Percentiles rank a stretch among this genome's conserved stretches.
These are phyloP conservation scores for Andrena bicolor DNA, from an alignment of 2,888 invertebrate genomes.

Conservation along the genomic window DNA sequence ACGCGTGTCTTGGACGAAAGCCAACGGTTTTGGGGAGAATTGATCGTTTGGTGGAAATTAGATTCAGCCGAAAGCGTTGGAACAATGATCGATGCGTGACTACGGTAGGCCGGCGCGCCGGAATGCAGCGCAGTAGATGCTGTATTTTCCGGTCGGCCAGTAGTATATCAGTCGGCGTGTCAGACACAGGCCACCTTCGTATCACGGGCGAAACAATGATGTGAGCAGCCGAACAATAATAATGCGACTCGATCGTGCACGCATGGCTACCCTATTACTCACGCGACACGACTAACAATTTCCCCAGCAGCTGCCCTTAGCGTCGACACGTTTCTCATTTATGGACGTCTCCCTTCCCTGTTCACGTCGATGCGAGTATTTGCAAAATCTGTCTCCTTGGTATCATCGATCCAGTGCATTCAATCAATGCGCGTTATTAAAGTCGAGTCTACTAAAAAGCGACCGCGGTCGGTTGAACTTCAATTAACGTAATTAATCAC, in stretches of 20 bases:
- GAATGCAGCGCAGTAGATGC: slow-evolving; percentile 24
- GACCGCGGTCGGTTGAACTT: neutral
- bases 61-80: slow-evolving; percentile 9
- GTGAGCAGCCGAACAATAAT: slow-evolving; percentile 36
- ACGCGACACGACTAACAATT: slow-evolving; percentile 21
- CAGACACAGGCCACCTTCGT: slow-evolving; percentile 52
- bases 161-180: slow-evolving; percentile 64
- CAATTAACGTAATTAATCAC: neutral
- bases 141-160: slow-evolving; percentile 54
- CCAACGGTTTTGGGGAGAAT: neutral
- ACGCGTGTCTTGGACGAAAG: too few relatives aligned
- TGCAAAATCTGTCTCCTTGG: too few relatives aligned
- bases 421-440: neutral
- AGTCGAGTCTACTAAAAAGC: neutral
- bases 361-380: neutral
- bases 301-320: neutral
- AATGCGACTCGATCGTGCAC: slow-evolving; percentile 25
- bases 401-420: neutral
- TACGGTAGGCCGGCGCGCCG: neutral
- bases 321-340: slow-evolving; percentile 7
- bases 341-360: neutral
- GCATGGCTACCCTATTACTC: slow-evolving; percentile 21
- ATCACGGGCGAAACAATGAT: slow-evolving; percentile 51
- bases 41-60: neutral
- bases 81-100: slow-evolving; percentile 19